Evolutionary conservation across 35 echinoderm and acorn worm genomes (phyloP), one percentile per base, ranked within the genome.

Genomic region (Ptychodera flava): DNA sequence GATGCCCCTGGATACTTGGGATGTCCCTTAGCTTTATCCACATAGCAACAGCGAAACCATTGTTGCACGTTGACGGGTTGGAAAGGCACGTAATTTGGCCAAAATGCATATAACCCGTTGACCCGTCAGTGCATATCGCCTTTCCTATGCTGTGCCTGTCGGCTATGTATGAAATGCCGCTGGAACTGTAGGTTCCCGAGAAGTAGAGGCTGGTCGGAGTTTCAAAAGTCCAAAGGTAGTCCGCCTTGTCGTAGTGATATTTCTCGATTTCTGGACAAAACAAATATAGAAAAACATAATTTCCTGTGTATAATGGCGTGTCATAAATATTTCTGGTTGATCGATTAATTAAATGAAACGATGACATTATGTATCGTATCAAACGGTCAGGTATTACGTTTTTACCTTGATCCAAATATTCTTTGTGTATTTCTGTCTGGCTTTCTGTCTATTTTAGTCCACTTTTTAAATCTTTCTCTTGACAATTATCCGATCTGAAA

Each of bases 31-130:
- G 31, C 33, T 82, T 91, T 31, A 93, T 27, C 95, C 95, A 97
- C 10, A 92, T 27, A 14, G 89, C 84, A 2, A 97, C 0, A 16
- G 89, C 78, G 32, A 97, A 92, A 0, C 95, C 95, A 90, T 93
- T 35, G 1, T 15, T 64, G 78, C 95, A 97, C 28, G 52, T 22
- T 31, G 87, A 88, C 0, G 90, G 93, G 78, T 88, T 77, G 33
- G 85, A 87, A 30, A 87, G 90, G 77, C 93, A 94, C 22, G 6
- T 6, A 22, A 64, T 64, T 6, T 35, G 32, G 15, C 75, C 38
- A 22, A 30, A 30, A n/a, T 38, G 88, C 30, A 16, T 30, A 29
- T 90, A 33, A 0, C 92, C 88, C 0, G 88, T 33, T 29, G 88
- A 64, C 0, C 88, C 87, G 31, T 90, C 82, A 31, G 88, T 90